These are phyloP conservation scores for Macaria notata DNA, from an alignment of 2,888 invertebrate genomes.

Conservation along the genomic window DNA sequence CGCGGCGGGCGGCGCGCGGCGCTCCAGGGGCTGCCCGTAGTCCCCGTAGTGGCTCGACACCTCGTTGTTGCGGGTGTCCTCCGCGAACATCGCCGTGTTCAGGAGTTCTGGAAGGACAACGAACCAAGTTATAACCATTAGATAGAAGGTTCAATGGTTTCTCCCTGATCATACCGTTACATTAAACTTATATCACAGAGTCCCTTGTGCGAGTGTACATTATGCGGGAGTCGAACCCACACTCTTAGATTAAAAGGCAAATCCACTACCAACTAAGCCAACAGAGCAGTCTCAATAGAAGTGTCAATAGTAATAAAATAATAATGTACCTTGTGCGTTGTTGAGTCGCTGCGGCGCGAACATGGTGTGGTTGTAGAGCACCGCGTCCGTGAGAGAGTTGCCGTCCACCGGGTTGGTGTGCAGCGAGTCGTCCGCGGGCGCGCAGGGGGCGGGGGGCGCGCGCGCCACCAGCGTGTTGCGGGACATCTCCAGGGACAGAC, in stretches of 20 bases:
- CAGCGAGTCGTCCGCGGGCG: slow-evolving; percentile 44
- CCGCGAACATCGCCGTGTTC: slow-evolving; percentile 59
- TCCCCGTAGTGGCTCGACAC: slow-evolving; percentile 55
- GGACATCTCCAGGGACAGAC: slow-evolving; percentile 86
- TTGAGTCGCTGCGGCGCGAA: slow-evolving; percentile 41
- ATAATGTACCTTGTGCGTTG: slow-evolving; percentile 26
- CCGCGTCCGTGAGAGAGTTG: slow-evolving; percentile 53
- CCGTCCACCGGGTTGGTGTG: slow-evolving; percentile 73
- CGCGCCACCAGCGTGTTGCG: slow-evolving; percentile 84
- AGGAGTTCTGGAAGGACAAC: slow-evolving; percentile 44
- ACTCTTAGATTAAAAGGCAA: too few relatives aligned
- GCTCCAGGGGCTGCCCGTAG: slow-evolving; percentile 48
- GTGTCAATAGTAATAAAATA: too few relatives aligned
- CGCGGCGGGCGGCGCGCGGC: slow-evolving; percentile 42
- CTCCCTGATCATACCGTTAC: too few relatives aligned
- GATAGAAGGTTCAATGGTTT: too few relatives aligned
- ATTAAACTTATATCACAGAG: too few relatives aligned
- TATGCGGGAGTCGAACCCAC: too few relatives aligned
- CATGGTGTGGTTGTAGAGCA: slow-evolving; percentile 62
- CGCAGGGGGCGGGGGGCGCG: slow-evolving; percentile 36
- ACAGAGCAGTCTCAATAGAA: too few relatives aligned
- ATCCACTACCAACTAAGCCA: too few relatives aligned
- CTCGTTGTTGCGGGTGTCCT: slow-evolving; percentile 67
- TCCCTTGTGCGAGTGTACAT: too few relatives aligned
- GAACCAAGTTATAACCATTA: slow-evolving; percentile 5